Conservation (phyloP, 2,888 invertebrate species). For the Heliconius hortense region DNA sequence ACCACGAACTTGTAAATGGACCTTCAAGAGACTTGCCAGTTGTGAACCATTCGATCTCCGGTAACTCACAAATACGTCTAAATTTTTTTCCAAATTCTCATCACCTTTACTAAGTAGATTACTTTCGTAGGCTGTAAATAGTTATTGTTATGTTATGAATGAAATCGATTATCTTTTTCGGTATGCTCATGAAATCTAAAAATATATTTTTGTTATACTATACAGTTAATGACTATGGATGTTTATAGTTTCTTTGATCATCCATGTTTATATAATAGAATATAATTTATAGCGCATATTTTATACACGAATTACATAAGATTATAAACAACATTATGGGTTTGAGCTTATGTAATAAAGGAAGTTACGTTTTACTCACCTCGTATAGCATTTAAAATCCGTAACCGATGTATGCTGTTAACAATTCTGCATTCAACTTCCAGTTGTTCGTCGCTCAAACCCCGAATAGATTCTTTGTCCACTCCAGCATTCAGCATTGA, state of each 20-base stretch:
- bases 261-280: slow-evolving; percentile 15
- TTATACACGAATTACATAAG: slow-evolving; percentile 10
- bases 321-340: slow-evolving; percentile 18
- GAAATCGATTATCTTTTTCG: neutral
- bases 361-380: slow-evolving; percentile 61
- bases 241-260: slow-evolving; percentile 20
- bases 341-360: neutral
- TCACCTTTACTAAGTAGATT: slow-evolving; percentile 85
- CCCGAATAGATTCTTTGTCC: slow-evolving; percentile 92
- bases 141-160: neutral
- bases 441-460: slow-evolving; percentile 95
- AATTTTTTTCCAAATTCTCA: slow-evolving; percentile 91
- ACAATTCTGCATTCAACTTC: slow-evolving; percentile 93
- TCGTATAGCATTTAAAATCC: slow-evolving; percentile 94
- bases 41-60: slow-evolving; percentile 98
- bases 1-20: slow-evolving; percentile 96
- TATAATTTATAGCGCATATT: slow-evolving; percentile 14
- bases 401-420: slow-evolving; percentile 96
- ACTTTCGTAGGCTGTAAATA: slow-evolving; percentile 83
- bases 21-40: slow-evolving; percentile 96
- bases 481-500: slow-evolving; percentile 97
- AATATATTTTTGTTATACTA: neutral
- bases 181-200: neutral
- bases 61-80: slow-evolving; percentile 99
- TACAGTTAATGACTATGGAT: slow-evolving; percentile 2